Evolutionary conservation across 2,113 vertebrate genomes (phyloP), one percentile per base, ranked within the genome.

Genomic region (Ctenomys sociabilis): DNA sequence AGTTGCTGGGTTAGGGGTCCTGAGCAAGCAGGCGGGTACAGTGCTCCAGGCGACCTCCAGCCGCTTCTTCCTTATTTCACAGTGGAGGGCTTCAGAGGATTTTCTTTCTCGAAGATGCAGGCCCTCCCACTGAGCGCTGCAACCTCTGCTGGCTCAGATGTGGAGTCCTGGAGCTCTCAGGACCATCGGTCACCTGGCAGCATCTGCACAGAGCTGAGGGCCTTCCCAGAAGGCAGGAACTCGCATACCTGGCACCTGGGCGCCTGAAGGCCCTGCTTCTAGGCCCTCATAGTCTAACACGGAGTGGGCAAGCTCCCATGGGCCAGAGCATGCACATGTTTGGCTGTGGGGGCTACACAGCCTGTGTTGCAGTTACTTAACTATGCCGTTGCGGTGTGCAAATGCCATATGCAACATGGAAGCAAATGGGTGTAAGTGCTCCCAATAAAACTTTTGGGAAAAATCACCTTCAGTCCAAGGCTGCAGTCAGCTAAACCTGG

Each of bases 21-120:
- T 37, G 3, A 43, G n/a, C n/a, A 92, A 82, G 57, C 70, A 91
- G 89, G 1, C 0, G 6, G 21, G 0, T 0, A 1, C 0, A 5
- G 59, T 26, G 75, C 72, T 88, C 30, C 30, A 45, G 63, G 78
- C 5, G 24, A 68, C 28, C 30, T 54, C 64, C 63, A 66, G 84
- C 16, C 10, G 28, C 26, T 66, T 75, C 32, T 43, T 63, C 66
- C 32, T 45, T 81, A 54, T 19, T 64, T 61, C 81, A 43, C 30
- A 54, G 59, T 12, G 35, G 77, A 78, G 37, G 66, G 24, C 43
- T 28, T 45, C 78, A 78, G 61, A 82, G 57, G 26, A 16, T 14
- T 16, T 75, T 90, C 70, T 49, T 92, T 73, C 35, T 7, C 54
- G 93, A 30, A 85, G 78, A 63, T 4, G 78, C 66, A 80, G 40